These are phyloP conservation scores for Arctia plantaginis DNA, from an alignment of 2,888 invertebrate species.

Conservation along the genomic window DNA sequence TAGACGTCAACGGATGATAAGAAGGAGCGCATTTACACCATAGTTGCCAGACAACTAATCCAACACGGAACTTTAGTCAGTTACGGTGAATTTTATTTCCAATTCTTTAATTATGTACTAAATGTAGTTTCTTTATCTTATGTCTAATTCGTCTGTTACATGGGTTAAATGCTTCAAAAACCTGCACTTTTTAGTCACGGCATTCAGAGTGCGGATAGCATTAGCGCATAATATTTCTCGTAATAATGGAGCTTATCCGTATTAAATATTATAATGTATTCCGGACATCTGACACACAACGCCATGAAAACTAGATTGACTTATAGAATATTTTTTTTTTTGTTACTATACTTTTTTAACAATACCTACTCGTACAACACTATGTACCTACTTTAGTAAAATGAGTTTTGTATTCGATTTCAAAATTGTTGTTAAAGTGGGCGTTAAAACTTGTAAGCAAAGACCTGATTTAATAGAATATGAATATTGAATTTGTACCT, in stretches of 20 bases:
- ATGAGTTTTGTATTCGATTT: not conserved
- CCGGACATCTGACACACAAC: too few species aligned
- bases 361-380: not conserved
- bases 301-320: too few species aligned
- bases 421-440: slow-evolving; percentile 14
- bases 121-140: not conserved
- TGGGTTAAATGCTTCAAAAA: not conserved
- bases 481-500: slow-evolving; percentile 16
- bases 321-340: too few species aligned
- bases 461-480: slow-evolving; percentile 5
- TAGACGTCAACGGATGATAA: not conserved
- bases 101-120: too few species aligned
- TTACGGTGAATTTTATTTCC: too few species aligned
- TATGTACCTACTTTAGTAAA: not conserved
- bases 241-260: not conserved
- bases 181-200: not conserved
- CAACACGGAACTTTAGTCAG: too few species aligned
- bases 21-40: too few species aligned
- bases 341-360: too few species aligned
- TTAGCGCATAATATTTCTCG: not conserved
- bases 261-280: too few species aligned
- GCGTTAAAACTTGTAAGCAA: slow-evolving; percentile 15
- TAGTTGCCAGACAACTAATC: too few species aligned
- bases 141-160: too few species aligned
- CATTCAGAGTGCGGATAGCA: not conserved